Percentiles rank a stretch among this genome's conserved stretches.
These are phyloP conservation scores for Gallirallus australis DNA, from an alignment of 2,797 vertebrate genomes.

Conservation along the genomic window DNA sequence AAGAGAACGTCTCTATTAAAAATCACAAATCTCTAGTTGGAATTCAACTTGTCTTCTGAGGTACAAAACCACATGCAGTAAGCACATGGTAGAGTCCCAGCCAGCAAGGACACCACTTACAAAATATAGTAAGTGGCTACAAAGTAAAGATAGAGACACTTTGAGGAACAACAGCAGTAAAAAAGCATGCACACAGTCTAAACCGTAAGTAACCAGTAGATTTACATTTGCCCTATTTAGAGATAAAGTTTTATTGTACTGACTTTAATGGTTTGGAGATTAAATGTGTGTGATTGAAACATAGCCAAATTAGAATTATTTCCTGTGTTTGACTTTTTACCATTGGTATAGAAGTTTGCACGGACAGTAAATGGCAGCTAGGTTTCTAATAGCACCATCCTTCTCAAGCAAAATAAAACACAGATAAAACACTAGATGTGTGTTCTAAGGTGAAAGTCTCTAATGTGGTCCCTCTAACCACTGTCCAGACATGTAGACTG, in stretches of 20 bases:
- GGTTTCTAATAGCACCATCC: neutral
- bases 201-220: neutral
- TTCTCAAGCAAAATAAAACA: neutral
- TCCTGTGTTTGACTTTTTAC: neutral
- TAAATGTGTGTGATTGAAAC: neutral
- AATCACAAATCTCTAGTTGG: neutral
- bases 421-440: neutral
- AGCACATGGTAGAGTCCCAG: neutral
- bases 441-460: conserved; percentile 5
- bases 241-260: neutral
- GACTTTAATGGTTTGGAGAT: neutral
- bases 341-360: neutral
- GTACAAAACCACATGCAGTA: neutral
- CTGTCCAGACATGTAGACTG: neutral
- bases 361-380: neutral
- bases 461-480: neutral
- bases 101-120: neutral
- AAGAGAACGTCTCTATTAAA: neutral
- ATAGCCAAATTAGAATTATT: neutral
- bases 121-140: neutral
- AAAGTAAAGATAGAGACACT: neutral
- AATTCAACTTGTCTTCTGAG: neutral
- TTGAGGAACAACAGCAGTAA: neutral
- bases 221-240: neutral
- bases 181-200: neutral